Base-by-base conservation (phyloP, 1,140 invertebrate species). In the Delia radicum region DNA sequence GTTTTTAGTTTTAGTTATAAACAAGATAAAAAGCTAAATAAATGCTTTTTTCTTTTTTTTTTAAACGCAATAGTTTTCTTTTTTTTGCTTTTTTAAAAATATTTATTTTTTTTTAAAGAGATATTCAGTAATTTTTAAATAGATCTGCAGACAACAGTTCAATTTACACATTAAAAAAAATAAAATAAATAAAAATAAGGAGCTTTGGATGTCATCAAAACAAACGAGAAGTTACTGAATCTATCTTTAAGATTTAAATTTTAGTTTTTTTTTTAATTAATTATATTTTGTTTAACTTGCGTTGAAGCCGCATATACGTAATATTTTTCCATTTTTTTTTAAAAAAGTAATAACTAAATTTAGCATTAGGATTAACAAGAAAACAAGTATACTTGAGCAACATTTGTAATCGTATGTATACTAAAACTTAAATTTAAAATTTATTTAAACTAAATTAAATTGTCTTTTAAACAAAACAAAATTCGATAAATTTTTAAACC, bases 281-380 rank as follows among this genome's bases (percentile, higher is more conserved):
- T n/a, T n/a, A 42, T 15, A 42, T 42, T 42, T 15, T 15, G 37
- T 42, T 42, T 42, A 13, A 42, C 12, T 42, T 15, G 37, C 37
- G n/a, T 42, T 13, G 29, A 65, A 2, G 62, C 62, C 62, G 62
- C 65, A 69, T 69, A 69, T 69, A 69, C 65, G 65, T 69, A 69
- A 69, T 21, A 33, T 69, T 69, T 69, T 67, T 31, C 63, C 27
- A 31, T 28, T 29, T 12, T 67, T 69, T 69, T n/a, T n/a, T n/a
- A n/a, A n/a, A n/a, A n/a, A n/a, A 21, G 65, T 33, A 69, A 24
- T 69, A 24, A 69, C n/a, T 69, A 69, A 37, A 33, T 69, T 21
- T 69, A 69, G 18, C 12, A 69, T 33, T 67, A 33, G 12, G 21
- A 69, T 42, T 29, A 65, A 65, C 12, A 26, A 55, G 7, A 63